phyloP scores from a whole-genome alignment of 53 echinoderm and acorn worm species.

The Antedon mediterranea region DNA sequence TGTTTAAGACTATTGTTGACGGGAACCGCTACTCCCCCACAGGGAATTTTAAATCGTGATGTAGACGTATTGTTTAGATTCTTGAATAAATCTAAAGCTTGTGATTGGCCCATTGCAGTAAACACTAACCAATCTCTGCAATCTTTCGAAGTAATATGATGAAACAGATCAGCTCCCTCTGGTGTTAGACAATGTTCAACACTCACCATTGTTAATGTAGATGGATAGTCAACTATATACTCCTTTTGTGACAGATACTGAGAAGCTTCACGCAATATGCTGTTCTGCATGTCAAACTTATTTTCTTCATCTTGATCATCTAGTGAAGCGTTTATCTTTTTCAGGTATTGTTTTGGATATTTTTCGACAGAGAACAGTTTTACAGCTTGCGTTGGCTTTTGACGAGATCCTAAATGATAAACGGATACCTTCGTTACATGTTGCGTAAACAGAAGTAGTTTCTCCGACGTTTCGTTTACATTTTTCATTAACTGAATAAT shows the following conservation, averaged over 20 bases:
- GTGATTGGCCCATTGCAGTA: constrained; percentile 1
- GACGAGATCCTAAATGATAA: not conserved
- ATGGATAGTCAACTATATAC: not conserved
- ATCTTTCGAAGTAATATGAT: constrained; percentile 27
- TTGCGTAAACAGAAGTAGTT: constrained; percentile 66
- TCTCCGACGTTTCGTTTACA: not conserved
- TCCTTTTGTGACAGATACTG: not conserved
- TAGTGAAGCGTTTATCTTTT: not conserved
- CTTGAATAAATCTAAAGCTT: not conserved
- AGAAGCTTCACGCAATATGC: not conserved
- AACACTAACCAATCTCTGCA: not conserved
- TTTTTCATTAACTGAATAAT: not conserved
- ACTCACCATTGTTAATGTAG: not conserved
- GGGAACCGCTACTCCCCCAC: constrained; percentile 6
- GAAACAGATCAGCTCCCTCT: constrained; percentile 25
- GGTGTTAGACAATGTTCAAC: not conserved
- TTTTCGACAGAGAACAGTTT: not conserved
- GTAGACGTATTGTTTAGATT: not conserved
- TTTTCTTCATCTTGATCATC: no score
- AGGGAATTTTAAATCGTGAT: not conserved
- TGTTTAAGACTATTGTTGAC: not conserved
- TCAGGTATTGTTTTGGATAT: not conserved
- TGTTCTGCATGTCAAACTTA: not conserved
- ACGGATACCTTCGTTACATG: constrained; percentile 36
- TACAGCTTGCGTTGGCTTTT: constrained; percentile 1